Conservation (phyloP, 2,888 invertebrate genomes). For the Ischnura elegans region DNA sequence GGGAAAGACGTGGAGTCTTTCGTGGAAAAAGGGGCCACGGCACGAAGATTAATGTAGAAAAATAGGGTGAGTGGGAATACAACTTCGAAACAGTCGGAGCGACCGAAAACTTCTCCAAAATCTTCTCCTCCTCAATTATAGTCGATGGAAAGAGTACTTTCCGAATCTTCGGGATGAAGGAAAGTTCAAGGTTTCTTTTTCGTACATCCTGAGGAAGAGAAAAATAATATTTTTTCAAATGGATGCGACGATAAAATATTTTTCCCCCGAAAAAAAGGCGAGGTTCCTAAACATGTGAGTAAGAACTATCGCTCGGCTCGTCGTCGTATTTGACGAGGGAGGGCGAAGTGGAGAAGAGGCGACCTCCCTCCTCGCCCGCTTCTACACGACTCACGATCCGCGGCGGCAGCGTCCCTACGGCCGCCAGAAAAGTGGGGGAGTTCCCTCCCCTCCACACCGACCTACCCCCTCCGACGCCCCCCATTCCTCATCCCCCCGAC, state of each 20-base stretch:
- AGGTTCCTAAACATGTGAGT: background rate
- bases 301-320: background rate
- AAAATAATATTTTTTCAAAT: background rate
- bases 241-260: background rate
- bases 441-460: background rate
- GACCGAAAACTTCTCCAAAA: background rate
- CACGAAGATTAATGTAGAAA: background rate
- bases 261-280: background rate
- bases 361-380: slow-evolving; percentile 64
- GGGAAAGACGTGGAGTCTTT: background rate
- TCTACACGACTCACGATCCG: slow-evolving; percentile 58
- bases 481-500: background rate
- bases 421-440: too few species aligned
- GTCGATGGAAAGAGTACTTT: background rate
- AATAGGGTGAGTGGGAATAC: background rate
- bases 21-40: background rate
- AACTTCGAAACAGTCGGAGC: background rate
- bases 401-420: background rate
- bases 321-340: background rate
- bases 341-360: background rate
- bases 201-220: background rate
- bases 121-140: background rate
- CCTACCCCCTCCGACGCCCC: background rate
- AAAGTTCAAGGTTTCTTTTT: background rate
- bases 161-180: background rate